Conservation (phyloP, 30 jellyfish, hydroid and myxozoan species). For the Nemopilema nomurai region DNA sequence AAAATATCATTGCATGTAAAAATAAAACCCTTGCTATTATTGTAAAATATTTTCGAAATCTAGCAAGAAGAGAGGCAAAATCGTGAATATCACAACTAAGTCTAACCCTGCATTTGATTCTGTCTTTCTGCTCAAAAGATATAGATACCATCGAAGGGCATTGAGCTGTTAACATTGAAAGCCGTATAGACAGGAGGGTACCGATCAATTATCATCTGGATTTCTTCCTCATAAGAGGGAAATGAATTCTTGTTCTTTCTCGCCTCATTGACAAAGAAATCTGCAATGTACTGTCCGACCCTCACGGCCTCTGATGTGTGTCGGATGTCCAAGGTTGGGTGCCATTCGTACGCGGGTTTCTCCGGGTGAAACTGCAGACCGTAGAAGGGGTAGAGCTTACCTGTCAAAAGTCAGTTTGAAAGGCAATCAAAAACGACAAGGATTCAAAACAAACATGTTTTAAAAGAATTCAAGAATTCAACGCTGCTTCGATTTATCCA, state of each 20-base stretch:
- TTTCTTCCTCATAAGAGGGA: constrained; percentile 48
- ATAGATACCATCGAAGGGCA: constrained; percentile 72
- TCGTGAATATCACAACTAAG: too few species aligned
- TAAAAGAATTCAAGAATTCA: too few species aligned
- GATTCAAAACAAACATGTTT: neutral
- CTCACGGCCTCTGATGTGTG: constrained; percentile 73
- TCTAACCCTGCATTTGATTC: too few species aligned
- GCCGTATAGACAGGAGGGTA: constrained; percentile 73
- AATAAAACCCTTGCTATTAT: too few species aligned
- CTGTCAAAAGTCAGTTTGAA: constrained; percentile 17
- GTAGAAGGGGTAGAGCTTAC: constrained; percentile 76
- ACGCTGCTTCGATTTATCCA: too few species aligned
- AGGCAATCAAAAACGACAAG: neutral
- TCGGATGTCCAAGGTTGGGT: constrained; percentile 61
- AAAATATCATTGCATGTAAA: too few species aligned
- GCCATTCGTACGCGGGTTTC: constrained; percentile 90
- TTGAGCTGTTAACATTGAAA: constrained; percentile 53
- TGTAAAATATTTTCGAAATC: too few species aligned
- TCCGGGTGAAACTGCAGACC: constrained; percentile 97
- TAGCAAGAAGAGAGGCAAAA: too few species aligned
- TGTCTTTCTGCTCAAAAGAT: constrained; percentile 12
- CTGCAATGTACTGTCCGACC: constrained; percentile 71
- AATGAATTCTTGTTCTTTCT: constrained; percentile 63
- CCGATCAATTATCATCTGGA: constrained; percentile 33
- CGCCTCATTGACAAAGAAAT: constrained; percentile 79